Base-by-base conservation (phyloP, 2,113 vertebrate species). In the Perognathus longimembris region DNA sequence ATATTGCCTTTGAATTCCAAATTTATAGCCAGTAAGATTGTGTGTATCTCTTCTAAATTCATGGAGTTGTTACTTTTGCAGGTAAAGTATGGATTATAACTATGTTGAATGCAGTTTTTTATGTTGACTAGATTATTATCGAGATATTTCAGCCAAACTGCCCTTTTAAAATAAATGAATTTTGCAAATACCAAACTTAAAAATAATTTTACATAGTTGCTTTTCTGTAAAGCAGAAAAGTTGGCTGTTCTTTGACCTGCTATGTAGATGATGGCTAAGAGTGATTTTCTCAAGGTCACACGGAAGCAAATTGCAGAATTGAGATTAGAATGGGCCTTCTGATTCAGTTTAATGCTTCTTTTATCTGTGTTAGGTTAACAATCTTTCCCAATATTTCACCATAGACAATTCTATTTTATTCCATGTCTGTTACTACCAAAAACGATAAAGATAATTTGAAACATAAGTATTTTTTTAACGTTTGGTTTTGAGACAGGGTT, bases 161-260 rank as follows among this genome's bases (percentile, higher is more conserved):
- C n/a, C 42, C 79, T 86, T 91, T 86, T 34, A 74, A 54, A 57
- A 69, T 61, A 85, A 20, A 77, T 54, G 9, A 83, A 75, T 86
- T 89, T 67, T 94, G 73, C 70, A 90, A 90, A 89, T 8, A 42
- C 21, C 36, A 50, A 61, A 61, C 36, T 40, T 83, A 74, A 21
- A 57, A 78, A 70, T 24, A 82, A 77, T 38, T 90, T 92, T 63
- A 28, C 77, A 84, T 92, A 85, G 45, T 42, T 85, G 28, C 54
- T 87, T 91, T 87, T 73, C 61, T 81, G 28, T 70, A 50, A 38
- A 45, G 30, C 64, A 71, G 81, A 36, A 59, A 61, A n/a, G 30
- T 70, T 59, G 15, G 38, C 4, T 76, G 2, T 42, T 57, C 87
- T 87, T 63, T 38, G 34, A 20, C 18, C 15, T 40, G 1, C 89